Evolutionary conservation across 64 coral and sea anemone genomes (phyloP), one percentile per base, ranked within the genome.

Genomic region (Montipora sp.): DNA sequence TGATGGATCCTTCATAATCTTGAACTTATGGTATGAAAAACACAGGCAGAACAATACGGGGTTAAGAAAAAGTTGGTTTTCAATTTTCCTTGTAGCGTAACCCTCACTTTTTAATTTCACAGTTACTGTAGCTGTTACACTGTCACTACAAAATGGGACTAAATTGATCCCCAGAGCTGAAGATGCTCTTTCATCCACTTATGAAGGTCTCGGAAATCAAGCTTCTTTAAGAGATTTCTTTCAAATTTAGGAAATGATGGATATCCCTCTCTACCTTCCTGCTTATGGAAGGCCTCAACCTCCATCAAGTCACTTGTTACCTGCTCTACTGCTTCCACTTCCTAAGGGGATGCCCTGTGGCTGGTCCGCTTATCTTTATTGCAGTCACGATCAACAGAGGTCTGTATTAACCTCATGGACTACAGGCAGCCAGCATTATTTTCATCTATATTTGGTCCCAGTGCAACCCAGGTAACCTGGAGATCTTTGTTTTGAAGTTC

Each of bases 131-230:
- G 45, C 45, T 57, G 79, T 81, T 57, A 81, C 58, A 57, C n/a
- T 23, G 7, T 53, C 48, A 81, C 58, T 51, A 81, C 51, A n/a
- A 22, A 57, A 22, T 57, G 36, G 36, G 23, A 44, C 24, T 75
- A 83, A 47, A 83, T 83, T 83, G 80, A 63, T 21, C 55, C 80
- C 80, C 80, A 83, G 20, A 61, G 51, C 61, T 83, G 20, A 43
- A 83, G 55, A 83, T 61, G 80, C 24, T 83, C 80, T 36, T 61
- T 83, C 16, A 83, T 61, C 80, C 80, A 63, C 61, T 83, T 83
- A 61, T 83, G 80, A 59, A 83, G 80, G 48, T 83, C 80, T 46
- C 8, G 19, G 36, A 53, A 83, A 83, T 83, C 51, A 14, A 63
- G 51, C 55, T 83, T 83, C 12, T 63, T 24, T 63, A 83, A 27